Evolutionary conservation across 1,140 invertebrate genomes (phyloP).

Genomic region (Caenorhabditis briggsae): DNA sequence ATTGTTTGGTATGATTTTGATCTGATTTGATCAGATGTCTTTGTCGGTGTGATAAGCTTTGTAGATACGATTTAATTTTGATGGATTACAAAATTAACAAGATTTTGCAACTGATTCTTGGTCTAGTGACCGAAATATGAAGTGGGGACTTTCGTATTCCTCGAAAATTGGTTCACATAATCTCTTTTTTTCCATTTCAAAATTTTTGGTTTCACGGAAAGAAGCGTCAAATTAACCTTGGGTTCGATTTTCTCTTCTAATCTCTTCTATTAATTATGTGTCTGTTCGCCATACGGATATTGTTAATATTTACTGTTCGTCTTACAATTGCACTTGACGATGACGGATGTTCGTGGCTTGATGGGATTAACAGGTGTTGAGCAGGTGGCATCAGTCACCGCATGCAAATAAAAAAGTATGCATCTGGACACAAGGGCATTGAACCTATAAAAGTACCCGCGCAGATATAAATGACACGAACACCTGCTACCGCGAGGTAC

Average conservation of each 20-base stretch:
- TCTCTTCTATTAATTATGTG: neutral
- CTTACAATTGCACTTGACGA: neutral
- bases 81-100: too few relatives aligned
- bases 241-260: too few relatives aligned
- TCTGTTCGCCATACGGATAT: neutral
- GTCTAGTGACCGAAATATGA: too few relatives aligned
- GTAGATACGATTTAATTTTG: too few relatives aligned
- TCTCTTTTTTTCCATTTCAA: too few relatives aligned
- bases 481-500: neutral
- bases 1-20: conserved; percentile 2
- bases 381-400: conserved; percentile 1
- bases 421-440: conserved; percentile 9
- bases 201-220: too few relatives aligned
- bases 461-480: neutral
- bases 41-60: too few relatives aligned
- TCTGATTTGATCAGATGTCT: neutral
- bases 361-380: conserved; percentile 41
- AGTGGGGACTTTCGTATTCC: too few relatives aligned
- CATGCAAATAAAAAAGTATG: conserved; percentile 3
- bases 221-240: too few relatives aligned
- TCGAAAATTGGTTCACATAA: too few relatives aligned
- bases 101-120: too few relatives aligned
- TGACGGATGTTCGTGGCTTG: conserved; percentile 13
- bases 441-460: neutral
- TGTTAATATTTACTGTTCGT: neutral